phyloP scores from a whole-genome alignment of 2,113 vertebrate species.

The Salvelinus namaycush region DNA sequence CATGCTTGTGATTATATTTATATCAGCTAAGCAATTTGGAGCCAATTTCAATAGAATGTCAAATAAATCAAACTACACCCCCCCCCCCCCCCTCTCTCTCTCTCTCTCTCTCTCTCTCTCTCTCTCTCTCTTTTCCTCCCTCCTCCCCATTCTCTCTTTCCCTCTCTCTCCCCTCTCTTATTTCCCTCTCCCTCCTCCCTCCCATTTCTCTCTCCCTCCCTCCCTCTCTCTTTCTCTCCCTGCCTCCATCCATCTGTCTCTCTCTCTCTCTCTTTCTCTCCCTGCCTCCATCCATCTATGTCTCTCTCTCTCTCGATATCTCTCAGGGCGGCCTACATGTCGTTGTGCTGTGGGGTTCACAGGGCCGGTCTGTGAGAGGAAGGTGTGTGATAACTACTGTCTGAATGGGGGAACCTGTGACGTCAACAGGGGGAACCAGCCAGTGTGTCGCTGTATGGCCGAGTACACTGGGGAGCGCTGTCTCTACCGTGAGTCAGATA shows the following conservation, averaged over 20 bases:
- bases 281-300: not conserved
- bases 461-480: conserved; percentile 86
- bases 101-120: no score
- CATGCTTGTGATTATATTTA: no score
- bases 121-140: no score
- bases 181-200: no score
- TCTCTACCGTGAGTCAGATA: conserved; percentile 78
- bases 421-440: conserved; percentile 83
- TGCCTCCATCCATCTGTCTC: no score
- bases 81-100: no score
- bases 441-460: conserved; percentile 76
- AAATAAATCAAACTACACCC: not conserved
- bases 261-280: not conserved
- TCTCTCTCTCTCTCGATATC: not conserved
- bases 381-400: conserved; percentile 79
- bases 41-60: no score
- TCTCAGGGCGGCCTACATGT: conserved; percentile 82
- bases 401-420: conserved; percentile 82
- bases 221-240: no score
- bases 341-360: conserved; percentile 80
- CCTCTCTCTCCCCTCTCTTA: no score
- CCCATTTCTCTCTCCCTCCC: accelerated
- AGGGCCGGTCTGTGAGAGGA: conserved; percentile 78
- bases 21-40: no score
- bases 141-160: no score